Evolutionary conservation across 2,113 vertebrate genomes (phyloP).

Genomic region (Asarcornis scutulata): DNA sequence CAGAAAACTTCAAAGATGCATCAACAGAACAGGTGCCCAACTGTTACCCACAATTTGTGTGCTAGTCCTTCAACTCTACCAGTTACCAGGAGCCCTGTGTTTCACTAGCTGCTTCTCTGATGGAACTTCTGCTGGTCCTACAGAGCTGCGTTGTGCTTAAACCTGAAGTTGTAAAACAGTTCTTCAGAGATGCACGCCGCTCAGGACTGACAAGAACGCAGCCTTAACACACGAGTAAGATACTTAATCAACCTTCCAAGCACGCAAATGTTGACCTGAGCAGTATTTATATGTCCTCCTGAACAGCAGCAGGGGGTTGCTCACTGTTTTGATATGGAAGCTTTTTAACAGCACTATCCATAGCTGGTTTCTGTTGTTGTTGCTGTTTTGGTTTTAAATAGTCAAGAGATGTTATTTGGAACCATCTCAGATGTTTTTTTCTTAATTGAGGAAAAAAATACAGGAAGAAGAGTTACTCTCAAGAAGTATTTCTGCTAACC

Average conservation of each 20-base stretch:
- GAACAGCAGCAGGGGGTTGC: not conserved
- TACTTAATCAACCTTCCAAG: not conserved
- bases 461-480: not conserved
- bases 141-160: not conserved
- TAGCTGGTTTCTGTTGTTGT: not conserved
- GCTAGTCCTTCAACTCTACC: not conserved
- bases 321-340: not conserved
- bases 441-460: not conserved
- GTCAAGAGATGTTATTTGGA: not conserved
- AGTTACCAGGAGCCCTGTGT: not conserved
- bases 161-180: not conserved
- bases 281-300: not conserved
- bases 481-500: not conserved
- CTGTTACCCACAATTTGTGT: not conserved
- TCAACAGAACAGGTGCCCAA: not conserved
- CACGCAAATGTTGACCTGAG: not conserved
- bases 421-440: not conserved
- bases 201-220: not conserved
- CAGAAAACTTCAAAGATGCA: not conserved
- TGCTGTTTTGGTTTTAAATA: not conserved
- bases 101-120: not conserved
- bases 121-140: not conserved
- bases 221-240: not conserved
- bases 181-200: not conserved
- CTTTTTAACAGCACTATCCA: not conserved